Evolutionary conservation across 2,113 vertebrate genomes (phyloP).

Genomic region (Rhinolophus ferrumequinum): DNA sequence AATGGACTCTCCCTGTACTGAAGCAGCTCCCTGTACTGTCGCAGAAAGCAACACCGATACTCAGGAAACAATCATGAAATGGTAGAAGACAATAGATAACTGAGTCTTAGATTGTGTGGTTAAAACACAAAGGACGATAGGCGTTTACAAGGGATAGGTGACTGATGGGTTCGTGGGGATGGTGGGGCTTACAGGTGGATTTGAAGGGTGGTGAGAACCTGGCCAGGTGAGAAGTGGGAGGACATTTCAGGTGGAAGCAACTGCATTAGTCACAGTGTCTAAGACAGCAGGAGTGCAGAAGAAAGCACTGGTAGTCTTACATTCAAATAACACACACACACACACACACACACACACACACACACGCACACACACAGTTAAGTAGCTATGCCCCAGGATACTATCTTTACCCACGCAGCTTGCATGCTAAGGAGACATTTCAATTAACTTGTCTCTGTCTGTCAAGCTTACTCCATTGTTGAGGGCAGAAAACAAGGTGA

Average conservation of each 20-base stretch:
- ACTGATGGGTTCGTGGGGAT: background rate
- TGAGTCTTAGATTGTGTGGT: background rate
- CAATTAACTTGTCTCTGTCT: constrained; percentile 51
- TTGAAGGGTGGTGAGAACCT: background rate
- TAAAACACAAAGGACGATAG: background rate
- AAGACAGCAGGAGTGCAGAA: background rate
- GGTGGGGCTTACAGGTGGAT: background rate
- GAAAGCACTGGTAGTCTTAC: background rate
- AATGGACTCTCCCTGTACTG: background rate
- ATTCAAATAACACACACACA: background rate
- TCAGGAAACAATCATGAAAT: background rate
- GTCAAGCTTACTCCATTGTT: background rate
- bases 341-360: background rate
- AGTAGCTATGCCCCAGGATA: background rate
- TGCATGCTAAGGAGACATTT: constrained; percentile 35
- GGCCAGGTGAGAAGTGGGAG: background rate
- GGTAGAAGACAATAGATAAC: background rate
- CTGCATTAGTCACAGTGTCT: background rate
- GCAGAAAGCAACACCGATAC: background rate
- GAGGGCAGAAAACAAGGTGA: constrained; percentile 46
- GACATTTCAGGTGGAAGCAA: background rate
- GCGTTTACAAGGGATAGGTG: background rate
- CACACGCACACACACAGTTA: background rate
- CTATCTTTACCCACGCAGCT: background rate
- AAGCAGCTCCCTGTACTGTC: background rate